Percentiles rank a stretch among this genome's conserved stretches.
phyloP scores from a whole-genome alignment of 2,113 vertebrate genomes.

The Grus americana region DNA sequence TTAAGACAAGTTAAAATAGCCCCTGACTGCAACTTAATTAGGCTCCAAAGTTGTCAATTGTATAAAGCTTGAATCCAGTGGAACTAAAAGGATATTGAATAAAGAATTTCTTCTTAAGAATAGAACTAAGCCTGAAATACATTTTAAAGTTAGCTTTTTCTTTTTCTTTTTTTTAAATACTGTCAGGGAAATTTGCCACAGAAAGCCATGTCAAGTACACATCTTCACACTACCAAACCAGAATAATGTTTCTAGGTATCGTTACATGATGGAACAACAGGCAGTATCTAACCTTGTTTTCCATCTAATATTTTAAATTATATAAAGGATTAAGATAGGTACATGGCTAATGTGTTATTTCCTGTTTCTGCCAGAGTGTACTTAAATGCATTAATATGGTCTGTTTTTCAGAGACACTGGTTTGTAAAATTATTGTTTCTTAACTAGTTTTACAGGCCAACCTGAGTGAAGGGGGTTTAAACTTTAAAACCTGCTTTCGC shows the following conservation, averaged over 20 bases:
- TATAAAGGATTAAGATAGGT: not conserved
- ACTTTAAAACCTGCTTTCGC: not conserved
- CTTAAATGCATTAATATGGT: not conserved
- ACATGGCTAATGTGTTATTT: not conserved
- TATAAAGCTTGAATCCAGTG: conserved; percentile 5
- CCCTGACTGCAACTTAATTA: conserved; percentile 30
- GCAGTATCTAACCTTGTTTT: not conserved
- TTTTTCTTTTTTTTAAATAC: not conserved
- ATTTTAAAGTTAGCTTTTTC: not conserved
- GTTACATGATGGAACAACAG: not conserved
- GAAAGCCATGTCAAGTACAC: not conserved
- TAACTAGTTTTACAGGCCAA: not conserved
- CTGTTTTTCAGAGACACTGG: not conserved
- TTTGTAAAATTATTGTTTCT: not conserved
- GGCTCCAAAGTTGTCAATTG: conserved; percentile 31
- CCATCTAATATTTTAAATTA: not conserved
- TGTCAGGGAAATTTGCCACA: not conserved
- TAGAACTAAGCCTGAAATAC: not conserved
- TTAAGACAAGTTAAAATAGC: conserved; percentile 50
- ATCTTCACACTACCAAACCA: not conserved
- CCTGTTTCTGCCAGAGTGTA: not conserved
- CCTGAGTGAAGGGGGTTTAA: not conserved
- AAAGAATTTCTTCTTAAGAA: conserved; percentile 34
- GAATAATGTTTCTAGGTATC: not conserved
- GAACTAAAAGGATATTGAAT: conserved; percentile 33